Conservation (phyloP, 2,888 invertebrate genomes). For the Carpatolechia fugitivella region DNA sequence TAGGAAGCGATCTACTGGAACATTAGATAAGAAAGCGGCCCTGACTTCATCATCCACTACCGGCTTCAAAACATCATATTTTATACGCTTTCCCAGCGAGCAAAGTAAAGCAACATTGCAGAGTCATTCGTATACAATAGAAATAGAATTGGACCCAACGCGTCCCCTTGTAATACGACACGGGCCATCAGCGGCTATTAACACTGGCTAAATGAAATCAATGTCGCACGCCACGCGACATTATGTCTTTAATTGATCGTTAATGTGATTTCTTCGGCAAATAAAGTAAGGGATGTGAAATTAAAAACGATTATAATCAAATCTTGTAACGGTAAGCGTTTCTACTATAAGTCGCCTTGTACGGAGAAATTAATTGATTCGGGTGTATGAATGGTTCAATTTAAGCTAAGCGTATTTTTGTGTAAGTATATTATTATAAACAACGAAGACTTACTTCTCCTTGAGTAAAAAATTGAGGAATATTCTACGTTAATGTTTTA, state of each 20-base stretch:
- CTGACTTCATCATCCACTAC: not conserved
- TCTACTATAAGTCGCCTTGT: not conserved
- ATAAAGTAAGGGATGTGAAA: conserved; percentile 4
- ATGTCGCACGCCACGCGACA: conserved; percentile 9
- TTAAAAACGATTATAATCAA: conserved; percentile 2
- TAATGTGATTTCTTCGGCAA: conserved; percentile 5
- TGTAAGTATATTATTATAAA: no score
- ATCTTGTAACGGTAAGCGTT: not conserved
- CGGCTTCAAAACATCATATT: not conserved
- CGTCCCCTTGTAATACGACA: conserved; percentile 18
- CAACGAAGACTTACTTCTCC: no score
- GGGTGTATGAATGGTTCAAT: no score
- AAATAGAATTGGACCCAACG: not conserved
- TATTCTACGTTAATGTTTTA: conserved; percentile 9
- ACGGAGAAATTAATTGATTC: not conserved
- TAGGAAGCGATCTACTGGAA: not conserved
- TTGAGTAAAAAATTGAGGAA: not conserved
- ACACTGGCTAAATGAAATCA: conserved; percentile 31
- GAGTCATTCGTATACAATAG: not conserved
- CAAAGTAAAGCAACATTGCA: not conserved
- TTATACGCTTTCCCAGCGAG: not conserved
- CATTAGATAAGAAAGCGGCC: not conserved
- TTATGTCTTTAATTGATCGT: conserved; percentile 14
- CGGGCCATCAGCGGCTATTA: conserved; percentile 23
- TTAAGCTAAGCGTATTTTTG: no score